Percentiles rank a stretch among this genome's conserved stretches.
phyloP scores from a whole-genome alignment of 2,797 vertebrate genomes.

The Ambastaia sidthimunki region DNA sequence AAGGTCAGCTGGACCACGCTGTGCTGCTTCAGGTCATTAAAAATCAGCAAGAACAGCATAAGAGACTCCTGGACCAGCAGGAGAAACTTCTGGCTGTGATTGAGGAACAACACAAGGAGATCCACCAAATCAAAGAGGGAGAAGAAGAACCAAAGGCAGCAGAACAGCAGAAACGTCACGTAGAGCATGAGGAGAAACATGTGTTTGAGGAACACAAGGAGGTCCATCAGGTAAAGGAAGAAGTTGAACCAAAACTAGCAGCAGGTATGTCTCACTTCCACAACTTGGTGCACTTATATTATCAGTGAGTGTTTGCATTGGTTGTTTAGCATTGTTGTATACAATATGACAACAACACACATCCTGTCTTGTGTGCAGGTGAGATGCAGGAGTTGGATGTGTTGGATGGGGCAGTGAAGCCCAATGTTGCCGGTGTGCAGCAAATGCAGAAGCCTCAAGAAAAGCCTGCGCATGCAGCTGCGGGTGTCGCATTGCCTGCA shows the following conservation, averaged over 20 bases:
- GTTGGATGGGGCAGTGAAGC: conserved; percentile 47
- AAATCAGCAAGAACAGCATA: conserved; percentile 94
- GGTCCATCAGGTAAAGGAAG: conserved; percentile 12
- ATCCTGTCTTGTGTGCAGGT: conserved; percentile 25
- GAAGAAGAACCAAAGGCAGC: conserved; percentile 61
- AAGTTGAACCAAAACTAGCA: conserved; percentile 15
- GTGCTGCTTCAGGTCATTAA: conserved; percentile 93
- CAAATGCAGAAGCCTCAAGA: conserved; percentile 25
- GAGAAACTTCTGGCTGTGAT: conserved; percentile 94
- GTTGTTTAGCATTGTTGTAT: background rate
- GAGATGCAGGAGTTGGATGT: conserved; percentile 63
- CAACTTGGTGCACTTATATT: too few species aligned
- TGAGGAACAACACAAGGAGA: conserved; percentile 97
- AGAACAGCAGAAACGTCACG: conserved; percentile 38
- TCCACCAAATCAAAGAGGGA: conserved; percentile 89
- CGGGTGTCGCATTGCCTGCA: background rate
- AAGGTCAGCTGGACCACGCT: conserved; percentile 88
- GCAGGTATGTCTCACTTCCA: conserved; percentile 8
- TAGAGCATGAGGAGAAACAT: conserved; percentile 33
- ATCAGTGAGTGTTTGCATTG: background rate
- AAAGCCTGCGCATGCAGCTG: conserved; percentile 10
- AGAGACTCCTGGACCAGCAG: conserved; percentile 95
- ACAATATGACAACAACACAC: background rate
- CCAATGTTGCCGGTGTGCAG: background rate
- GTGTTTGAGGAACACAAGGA: conserved; percentile 22